Evolutionary conservation across 2,113 vertebrate genomes (phyloP).

Genomic region (Ammodytes marinus): DNA sequence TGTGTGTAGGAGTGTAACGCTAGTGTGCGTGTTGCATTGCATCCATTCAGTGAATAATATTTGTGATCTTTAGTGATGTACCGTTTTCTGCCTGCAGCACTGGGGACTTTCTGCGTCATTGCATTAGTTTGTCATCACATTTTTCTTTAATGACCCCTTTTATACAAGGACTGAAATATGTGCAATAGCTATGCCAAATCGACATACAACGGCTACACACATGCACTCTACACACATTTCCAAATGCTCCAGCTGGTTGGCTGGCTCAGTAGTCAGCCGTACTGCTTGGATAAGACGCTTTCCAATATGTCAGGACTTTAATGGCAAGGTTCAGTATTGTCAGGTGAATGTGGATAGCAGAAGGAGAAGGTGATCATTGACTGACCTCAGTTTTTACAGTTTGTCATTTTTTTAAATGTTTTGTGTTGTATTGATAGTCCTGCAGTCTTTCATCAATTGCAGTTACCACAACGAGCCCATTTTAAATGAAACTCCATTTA

Average conservation of each 20-base stretch:
- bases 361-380: constrained; percentile 6
- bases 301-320: constrained; percentile 15
- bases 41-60: constrained; percentile 34
- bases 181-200: constrained; percentile 31
- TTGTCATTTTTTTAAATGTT: neutral
- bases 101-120: constrained; percentile 44
- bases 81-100: constrained; percentile 34
- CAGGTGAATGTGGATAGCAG: constrained; percentile 12
- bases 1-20: neutral
- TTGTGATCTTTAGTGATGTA: constrained; percentile 34
- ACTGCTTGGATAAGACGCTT: neutral
- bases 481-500: neutral
- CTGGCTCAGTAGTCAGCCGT: constrained; percentile 6
- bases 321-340: constrained; percentile 31
- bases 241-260: constrained; percentile 42
- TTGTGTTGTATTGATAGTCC: neutral
- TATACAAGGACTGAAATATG: constrained; percentile 55
- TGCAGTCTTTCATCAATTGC: neutral
- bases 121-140: constrained; percentile 47
- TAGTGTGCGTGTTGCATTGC: constrained; percentile 23
- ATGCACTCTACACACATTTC: constrained; percentile 22
- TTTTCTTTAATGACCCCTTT: constrained; percentile 48
- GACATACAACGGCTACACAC: constrained; percentile 28
- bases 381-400: neutral
- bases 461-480: neutral